Base-by-base conservation (phyloP, 1,140 invertebrate species). In the Drosophila punjabiensis region DNA sequence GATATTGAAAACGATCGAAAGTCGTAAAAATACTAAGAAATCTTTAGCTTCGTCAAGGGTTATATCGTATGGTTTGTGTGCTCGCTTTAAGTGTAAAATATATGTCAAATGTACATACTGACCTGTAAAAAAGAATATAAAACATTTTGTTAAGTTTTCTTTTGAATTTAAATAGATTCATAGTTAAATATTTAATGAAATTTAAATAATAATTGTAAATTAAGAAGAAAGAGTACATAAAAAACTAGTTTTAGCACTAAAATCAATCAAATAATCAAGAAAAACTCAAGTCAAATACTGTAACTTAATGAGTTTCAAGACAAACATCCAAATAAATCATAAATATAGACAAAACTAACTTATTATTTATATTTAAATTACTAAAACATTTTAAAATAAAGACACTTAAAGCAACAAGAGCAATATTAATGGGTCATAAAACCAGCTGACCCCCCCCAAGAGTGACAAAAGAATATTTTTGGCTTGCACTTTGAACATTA, bases 401-500 rank as follows among this genome's bases (percentile, higher is more conserved):
- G n/a, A n/a, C 0, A 37, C 24, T 59, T n/a, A 39, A 59, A 11
- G 18, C 35, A 11, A 37, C 3, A n/a, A 35, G 1, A 24, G 14
- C 10, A 5, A 32, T 45, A 20, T 45, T 16, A 20, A 30, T 30
- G 59, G 37, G 58, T 63, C 64, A 35, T 16, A 14, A 16, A 63
- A 63, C 24, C 39, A 35, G 41, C 64, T 43, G 56, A 66, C 28
- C 6, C 14, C 28, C 16, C 18, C 8, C 7, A 24, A 41, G 32
- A 18, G 35, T 10, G 10, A 9, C 16, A 39, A 50, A 50, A 41
- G 30, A 10, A 5, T n/a, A 5, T n/a, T 30, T 24, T 48, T n/a
- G n/a, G 20, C 10, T 37, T 32, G 61, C 45, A 65, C 66, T 68
- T 56, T 37, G 33, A 2, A 11, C 63, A 32, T 18, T 35, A 37